Conservation (phyloP, 1,140 invertebrate species). For the Tetramorium simillimum region DNA sequence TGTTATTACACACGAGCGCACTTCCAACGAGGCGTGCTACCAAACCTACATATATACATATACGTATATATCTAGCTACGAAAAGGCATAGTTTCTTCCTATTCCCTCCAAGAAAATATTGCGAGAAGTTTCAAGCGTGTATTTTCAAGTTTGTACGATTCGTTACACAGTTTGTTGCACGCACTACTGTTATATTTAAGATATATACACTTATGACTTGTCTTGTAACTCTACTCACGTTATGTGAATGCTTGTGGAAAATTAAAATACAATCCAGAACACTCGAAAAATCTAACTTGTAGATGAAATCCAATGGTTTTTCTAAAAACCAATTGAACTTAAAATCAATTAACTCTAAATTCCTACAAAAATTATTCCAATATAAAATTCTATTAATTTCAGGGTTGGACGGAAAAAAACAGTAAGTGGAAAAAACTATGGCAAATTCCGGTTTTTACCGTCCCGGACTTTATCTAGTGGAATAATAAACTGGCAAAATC, state of each 20-base stretch:
- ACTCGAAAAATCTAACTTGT: not conserved
- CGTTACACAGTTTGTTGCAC: conserved; percentile 2
- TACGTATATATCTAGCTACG: not conserved
- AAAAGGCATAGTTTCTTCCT: conserved; percentile 25
- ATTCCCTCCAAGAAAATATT: not conserved
- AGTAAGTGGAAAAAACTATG: too few relatives aligned
- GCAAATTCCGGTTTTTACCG: too few relatives aligned
- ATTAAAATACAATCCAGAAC: not conserved
- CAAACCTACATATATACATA: not conserved
- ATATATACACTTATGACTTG: not conserved
- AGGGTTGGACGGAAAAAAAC: too few relatives aligned
- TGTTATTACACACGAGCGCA: conserved; percentile 53
- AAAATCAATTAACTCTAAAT: not conserved
- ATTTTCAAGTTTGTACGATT: conserved; percentile 14
- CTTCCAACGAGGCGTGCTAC: conserved; percentile 46
- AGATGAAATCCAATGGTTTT: not conserved
- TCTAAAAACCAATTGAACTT: not conserved
- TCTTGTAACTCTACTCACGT: not conserved
- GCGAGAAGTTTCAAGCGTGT: not conserved
- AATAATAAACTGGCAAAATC: too few relatives aligned
- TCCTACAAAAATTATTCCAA: not conserved
- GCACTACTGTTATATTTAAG: not conserved
- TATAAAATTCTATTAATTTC: conserved; percentile 5
- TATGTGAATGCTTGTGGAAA: not conserved
- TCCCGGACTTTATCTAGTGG: too few relatives aligned